These are phyloP conservation scores for Tenebrosternarchus preto DNA, from an alignment of 2,113 vertebrate genomes.

Conservation along the genomic window DNA sequence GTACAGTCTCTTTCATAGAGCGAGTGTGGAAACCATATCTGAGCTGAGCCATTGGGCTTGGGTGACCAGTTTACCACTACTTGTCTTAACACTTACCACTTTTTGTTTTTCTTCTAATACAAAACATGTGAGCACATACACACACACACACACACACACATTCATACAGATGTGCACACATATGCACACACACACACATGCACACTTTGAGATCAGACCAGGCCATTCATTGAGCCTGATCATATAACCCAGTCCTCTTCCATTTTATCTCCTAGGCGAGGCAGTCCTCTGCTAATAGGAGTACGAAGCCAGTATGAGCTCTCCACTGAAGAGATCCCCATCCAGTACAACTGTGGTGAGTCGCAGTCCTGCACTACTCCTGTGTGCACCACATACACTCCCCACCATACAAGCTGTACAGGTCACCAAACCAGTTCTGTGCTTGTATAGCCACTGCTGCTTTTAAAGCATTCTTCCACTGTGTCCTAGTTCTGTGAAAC, in stretches of 20 bases:
- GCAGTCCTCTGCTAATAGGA: conserved; percentile 95
- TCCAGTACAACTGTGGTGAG: conserved; percentile 90
- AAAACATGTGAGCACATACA: too few species aligned
- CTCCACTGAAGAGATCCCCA: conserved; percentile 84
- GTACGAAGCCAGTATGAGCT: conserved; percentile 89
- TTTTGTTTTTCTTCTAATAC: too few species aligned
- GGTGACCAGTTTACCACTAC: too few species aligned
- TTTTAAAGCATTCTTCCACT: background rate
- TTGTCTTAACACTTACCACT: too few species aligned
- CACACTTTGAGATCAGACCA: background rate
- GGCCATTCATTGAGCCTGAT: background rate
- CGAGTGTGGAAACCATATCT: too few species aligned
- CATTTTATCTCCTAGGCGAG: conserved; percentile 78
- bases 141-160: too few species aligned
- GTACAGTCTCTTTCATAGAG: too few species aligned
- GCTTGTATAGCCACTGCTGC: too few species aligned
- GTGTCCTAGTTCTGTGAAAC: background rate
- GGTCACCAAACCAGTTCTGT: conserved; percentile 19
- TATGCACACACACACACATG: too few species aligned
- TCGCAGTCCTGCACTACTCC: background rate
- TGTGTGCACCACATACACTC: background rate
- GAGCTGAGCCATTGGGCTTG: too few species aligned
- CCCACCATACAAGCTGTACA: background rate
- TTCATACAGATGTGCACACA: too few species aligned
- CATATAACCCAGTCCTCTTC: background rate